Base-by-base conservation (phyloP, 2,113 vertebrate genomes). In the Entelurus aequoreus region DNA sequence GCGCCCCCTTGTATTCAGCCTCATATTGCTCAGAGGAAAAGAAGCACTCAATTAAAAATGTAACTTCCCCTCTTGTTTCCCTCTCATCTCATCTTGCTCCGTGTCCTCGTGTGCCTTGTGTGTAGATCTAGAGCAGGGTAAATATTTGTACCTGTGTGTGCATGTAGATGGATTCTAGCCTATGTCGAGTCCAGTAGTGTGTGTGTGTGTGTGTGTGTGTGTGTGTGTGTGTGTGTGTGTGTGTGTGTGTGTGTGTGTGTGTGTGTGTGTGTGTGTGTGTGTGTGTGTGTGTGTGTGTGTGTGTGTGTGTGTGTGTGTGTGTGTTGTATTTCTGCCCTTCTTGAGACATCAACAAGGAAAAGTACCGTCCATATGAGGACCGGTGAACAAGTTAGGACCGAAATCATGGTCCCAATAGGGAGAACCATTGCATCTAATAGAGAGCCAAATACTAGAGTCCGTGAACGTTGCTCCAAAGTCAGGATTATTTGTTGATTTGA, bases 1-100 rank as follows among this genome's bases (percentile, higher is more conserved):
- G 75, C 88, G 90, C 89, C 93, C 88, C 84, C 93, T 93, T 92
- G 90, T 86, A 93, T 94, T 94, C 94, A 93, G 93, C 92, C 72
- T 92, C 93, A 92, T 91, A 81, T 92, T 94, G 92, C 93, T 94
- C 91, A 83, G 92, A 94, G 84, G 92, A 79, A 80, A 81, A 80
- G 81, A 79, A 82, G 91, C 92, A 93, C 92, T 90, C 88, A 89
- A 93, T 92, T 91, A 93, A 89, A 94, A 94, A 92, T 91, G 91
- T 91, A 92, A 91, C 91, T 92, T 90, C 65, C 40, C 71, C 60
- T 71, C 69, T 65, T 71, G 50, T 72, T 56, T 68, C 60, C 61
- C 64, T 74, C 79, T 67, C 60, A 66, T 69, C 60, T 72, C 60
- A 66, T 69, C 60, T 72, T 46, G 65, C 86, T 84, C 74, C 71